Conservation (phyloP, 2,888 invertebrate species). For the Rhopalosiphum nymphaeae region DNA sequence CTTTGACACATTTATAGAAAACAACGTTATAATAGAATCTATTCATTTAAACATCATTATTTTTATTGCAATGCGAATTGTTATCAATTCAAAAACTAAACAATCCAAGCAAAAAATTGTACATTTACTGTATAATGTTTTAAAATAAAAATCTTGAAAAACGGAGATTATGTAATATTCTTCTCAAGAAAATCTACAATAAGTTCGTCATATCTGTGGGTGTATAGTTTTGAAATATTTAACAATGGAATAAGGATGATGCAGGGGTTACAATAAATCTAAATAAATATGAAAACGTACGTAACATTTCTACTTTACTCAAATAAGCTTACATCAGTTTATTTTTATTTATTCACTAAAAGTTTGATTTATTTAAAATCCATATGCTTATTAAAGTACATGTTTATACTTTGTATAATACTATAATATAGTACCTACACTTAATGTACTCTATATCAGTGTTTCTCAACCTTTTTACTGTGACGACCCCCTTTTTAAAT, state of each 20-base stretch:
- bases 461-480: no score
- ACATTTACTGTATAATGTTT: neutral
- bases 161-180: neutral
- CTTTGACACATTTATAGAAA: neutral
- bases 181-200: neutral
- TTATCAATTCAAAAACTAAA: neutral
- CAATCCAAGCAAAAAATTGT: neutral
- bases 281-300: neutral
- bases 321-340: neutral
- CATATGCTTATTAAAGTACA: neutral
- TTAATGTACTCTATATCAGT: neutral
- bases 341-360: neutral
- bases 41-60: neutral
- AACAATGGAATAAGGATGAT: neutral
- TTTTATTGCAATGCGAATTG: neutral
- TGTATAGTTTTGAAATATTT: neutral
- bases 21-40: neutral
- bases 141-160: neutral
- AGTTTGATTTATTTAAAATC: neutral
- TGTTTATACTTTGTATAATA: neutral
- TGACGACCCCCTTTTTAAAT: no score
- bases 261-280: neutral
- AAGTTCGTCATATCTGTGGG: neutral
- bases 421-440: neutral
- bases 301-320: neutral